Conservation (phyloP, 2,113 vertebrate genomes). For the Hassar affinis region DNA sequence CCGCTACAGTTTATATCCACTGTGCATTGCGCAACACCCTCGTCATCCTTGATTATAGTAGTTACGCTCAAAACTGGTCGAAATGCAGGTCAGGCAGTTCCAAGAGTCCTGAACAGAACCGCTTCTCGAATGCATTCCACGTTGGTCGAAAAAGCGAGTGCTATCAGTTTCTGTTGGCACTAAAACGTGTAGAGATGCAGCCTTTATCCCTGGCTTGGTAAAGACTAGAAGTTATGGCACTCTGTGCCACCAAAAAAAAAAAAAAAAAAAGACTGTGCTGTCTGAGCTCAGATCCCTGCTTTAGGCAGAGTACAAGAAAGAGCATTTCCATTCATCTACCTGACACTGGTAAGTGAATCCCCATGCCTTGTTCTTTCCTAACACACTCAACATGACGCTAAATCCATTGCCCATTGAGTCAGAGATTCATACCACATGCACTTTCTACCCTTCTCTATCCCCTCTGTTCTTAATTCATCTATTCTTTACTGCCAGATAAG, state of each 20-base stretch:
- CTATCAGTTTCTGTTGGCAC: not conserved
- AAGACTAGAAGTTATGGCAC: not conserved
- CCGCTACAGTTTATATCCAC: too few species aligned
- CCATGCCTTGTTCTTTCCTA: not conserved
- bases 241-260: not conserved
- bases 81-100: too few species aligned
- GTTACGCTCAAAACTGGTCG: too few species aligned
- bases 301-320: not conserved
- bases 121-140: too few species aligned
- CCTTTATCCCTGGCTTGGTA: not conserved
- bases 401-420: not conserved
- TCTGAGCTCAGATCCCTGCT: not conserved
- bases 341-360: not conserved
- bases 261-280: too few species aligned
- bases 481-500: slow-evolving; percentile 28
- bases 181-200: not conserved
- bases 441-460: not conserved
- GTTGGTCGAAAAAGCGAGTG: not conserved
- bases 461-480: not conserved
- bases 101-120: too few species aligned
- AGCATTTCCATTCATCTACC: slow-evolving; percentile 16
- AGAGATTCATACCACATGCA: not conserved
- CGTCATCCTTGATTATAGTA: too few species aligned
- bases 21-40: too few species aligned
- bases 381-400: not conserved